These are phyloP conservation scores for Conchocele bisecta DNA, from an alignment of 2,888 invertebrate species.

Conservation along the genomic window DNA sequence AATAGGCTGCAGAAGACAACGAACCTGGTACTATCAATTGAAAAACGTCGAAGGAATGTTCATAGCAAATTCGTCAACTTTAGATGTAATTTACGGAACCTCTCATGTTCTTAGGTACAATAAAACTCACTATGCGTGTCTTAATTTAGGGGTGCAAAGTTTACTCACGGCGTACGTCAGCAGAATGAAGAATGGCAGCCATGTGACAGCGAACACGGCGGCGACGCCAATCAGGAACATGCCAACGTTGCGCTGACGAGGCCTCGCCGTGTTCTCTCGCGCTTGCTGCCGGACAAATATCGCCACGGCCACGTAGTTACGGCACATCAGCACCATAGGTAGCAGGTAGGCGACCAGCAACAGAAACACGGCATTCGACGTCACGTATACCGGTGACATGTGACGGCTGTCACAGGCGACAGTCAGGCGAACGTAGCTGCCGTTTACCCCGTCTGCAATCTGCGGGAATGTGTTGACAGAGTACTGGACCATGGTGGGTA, in stretches of 20 bases:
- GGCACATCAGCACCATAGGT: constrained; percentile 54
- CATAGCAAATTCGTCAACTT: no score
- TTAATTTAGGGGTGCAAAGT: no score
- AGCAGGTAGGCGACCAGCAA: constrained; percentile 60
- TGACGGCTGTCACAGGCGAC: constrained; percentile 47
- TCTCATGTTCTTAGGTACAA: no score
- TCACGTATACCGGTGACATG: constrained; percentile 6
- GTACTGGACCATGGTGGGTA: constrained; percentile 35
- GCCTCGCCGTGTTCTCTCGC: no score
- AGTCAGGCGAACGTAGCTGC: no score
- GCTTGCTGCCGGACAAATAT: constrained; percentile 34
- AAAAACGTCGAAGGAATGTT: no score
- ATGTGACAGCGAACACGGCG: constrained; percentile 66
- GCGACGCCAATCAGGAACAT: constrained; percentile 65
- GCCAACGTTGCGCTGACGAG: no score
- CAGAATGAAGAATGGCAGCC: constrained; percentile 69
- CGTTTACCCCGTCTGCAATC: no score
- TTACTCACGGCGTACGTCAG: constrained; percentile 66
- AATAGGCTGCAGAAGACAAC: no score
- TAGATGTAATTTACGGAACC: no score
- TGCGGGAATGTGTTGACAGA: neutral
- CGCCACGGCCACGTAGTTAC: constrained; percentile 46
- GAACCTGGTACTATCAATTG: no score
- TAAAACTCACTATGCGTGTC: no score
- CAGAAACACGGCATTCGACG: constrained; percentile 59